Percentiles rank a stretch among this genome's conserved stretches.
Conservation (phyloP, 2,113 vertebrate genomes). For the Alligator mississippiensis region DNA sequence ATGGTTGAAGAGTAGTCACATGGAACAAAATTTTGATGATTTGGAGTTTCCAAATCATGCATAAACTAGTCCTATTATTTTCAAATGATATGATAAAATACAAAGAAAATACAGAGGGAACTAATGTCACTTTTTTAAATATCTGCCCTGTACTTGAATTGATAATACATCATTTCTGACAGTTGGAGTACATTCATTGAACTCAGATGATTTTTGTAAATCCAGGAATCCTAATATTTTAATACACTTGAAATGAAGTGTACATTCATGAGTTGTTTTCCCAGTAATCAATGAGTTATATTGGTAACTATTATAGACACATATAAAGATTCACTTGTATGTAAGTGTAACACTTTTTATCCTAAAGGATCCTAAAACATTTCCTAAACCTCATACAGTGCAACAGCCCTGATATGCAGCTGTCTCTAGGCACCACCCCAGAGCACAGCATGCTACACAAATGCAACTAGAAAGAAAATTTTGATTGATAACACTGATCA, state of each 20-base stretch:
- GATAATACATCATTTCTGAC: not conserved
- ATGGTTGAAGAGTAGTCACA: not conserved
- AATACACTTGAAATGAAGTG: not conserved
- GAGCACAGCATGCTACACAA: not conserved
- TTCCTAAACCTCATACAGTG: not conserved
- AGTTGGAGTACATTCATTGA: not conserved
- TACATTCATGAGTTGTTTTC: not conserved
- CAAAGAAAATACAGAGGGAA: not conserved
- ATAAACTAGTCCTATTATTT: not conserved
- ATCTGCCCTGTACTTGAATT: not conserved
- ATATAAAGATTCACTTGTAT: not conserved
- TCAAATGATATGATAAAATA: not conserved
- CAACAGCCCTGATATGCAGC: not conserved
- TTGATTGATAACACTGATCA: not conserved
- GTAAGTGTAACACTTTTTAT: not conserved
- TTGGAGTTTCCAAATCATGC: not conserved
- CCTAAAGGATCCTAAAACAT: not conserved
- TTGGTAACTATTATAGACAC: not conserved
- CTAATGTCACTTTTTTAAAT: not conserved
- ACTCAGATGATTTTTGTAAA: not conserved
- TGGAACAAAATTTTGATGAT: not conserved
- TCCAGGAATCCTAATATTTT: not conserved
- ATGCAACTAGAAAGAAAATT: not conserved
- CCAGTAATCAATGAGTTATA: not conserved
- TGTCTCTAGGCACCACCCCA: not conserved